Percentiles rank a stretch among this genome's conserved stretches.
phyloP scores from a whole-genome alignment of 2,888 invertebrate genomes.

The Malachius bipustulatus region DNA sequence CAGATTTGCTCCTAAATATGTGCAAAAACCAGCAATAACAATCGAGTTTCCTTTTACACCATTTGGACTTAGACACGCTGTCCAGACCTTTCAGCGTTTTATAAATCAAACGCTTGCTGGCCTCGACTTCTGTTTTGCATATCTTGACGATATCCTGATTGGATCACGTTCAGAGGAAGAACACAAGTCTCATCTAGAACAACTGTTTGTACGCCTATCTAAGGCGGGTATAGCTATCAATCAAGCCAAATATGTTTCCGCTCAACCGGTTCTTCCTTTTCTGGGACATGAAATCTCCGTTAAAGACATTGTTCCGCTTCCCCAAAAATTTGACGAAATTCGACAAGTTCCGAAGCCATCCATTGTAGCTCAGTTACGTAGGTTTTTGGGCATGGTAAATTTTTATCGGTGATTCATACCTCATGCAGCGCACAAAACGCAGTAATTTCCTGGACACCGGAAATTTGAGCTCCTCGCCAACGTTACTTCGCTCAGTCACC shows the following conservation, averaged over 20 bases:
- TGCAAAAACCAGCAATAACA: constrained; percentile 6
- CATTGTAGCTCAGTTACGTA: neutral
- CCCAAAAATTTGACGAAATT: constrained; percentile 14
- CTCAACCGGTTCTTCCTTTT: constrained; percentile 2
- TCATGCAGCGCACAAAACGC: neutral
- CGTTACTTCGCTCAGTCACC: constrained; percentile 3
- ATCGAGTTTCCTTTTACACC: constrained; percentile 7
- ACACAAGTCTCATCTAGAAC: neutral
- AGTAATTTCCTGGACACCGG: constrained; percentile 5
- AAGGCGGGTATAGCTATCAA: neutral
- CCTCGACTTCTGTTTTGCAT: constrained; percentile 1
- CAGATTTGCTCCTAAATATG: constrained; percentile 6
- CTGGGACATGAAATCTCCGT: neutral
- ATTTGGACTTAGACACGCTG: constrained; percentile 8
- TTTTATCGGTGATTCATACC: neutral
- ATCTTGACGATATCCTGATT: constrained; percentile 2
- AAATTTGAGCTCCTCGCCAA: constrained; percentile 6
- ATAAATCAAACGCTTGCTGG: neutral
- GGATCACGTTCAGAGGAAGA: neutral
- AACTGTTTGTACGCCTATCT: neutral
- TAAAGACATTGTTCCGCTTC: constrained; percentile 21
- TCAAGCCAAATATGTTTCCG: constrained; percentile 3
- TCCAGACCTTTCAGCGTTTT: constrained; percentile 7
- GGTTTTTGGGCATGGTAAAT: constrained; percentile 3
- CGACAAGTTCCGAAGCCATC: neutral